Base-by-base conservation (phyloP, 2,888 invertebrate genomes). In the Melolontha melolontha region DNA sequence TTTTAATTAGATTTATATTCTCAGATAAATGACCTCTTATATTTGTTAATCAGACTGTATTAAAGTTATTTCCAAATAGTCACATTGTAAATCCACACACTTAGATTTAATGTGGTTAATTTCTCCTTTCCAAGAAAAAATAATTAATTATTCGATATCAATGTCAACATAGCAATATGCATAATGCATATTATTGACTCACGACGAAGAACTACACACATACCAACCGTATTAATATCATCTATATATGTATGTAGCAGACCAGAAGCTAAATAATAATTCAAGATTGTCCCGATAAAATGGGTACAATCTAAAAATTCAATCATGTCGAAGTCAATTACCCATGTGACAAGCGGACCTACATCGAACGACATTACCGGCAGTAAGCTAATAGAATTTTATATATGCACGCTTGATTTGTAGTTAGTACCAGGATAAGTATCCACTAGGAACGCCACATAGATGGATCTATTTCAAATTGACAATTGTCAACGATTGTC, bases 321-420 rank as follows among this genome's bases (percentile, higher is more conserved):
- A 65, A 65, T 65, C 52, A 52, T 54, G 54, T 54, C 65, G 42
- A 65, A 42, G 65, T 65, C 65, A 65, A 65, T 65, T 55, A 65
- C 65, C 17, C 51, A 34, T 52, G 54, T 65, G 65, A 65, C 65
- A 65, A 52, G 42, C 65, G 22, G 65, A 54, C 65, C 65, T 65
- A 65, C 65, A 65, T 54, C 12, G 44, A 47, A 42, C 52, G 54
- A 52, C 54, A 49, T 63, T 63, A 62, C 49, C 29, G 49, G 39
- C 34, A 63, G 63, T 63, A 47, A 49, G 42, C 50, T 63, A 49
- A 62, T 62, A 62, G 62, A 50, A 63, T 63, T 63, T 63, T 49
- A 49, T 63, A 39, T 40, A 40, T 52, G 29, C 44, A 27, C 42
- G 34, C 10, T 65, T 44, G 54, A 54, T 54, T 65, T 65, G 54